A percentile compares a stretch with the other conserved stretches of the same genome.
Evolutionary conservation across 2,797 vertebrate species (phyloP).

Genomic region (Anabacerthia variegaticeps): DNA sequence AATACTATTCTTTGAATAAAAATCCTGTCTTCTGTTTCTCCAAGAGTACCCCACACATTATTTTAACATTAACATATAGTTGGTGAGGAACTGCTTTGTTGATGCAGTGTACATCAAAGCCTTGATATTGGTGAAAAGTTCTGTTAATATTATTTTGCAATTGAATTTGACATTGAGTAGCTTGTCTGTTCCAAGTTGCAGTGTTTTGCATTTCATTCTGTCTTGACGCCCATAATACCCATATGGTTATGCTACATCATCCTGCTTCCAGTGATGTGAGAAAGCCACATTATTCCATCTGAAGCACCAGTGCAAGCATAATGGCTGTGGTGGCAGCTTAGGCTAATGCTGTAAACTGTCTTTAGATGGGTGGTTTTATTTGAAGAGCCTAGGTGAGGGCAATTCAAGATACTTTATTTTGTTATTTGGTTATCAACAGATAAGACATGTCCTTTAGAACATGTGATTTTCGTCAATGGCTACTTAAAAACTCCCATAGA

Average conservation of each 20-base stretch:
- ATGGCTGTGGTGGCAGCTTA: slow-evolving; percentile 15
- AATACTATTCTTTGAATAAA: not conserved
- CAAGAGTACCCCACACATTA: not conserved
- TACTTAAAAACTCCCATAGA: not conserved
- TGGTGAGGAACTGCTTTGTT: not conserved
- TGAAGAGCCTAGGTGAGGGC: slow-evolving; percentile 4
- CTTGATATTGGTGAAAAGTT: not conserved
- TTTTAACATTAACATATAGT: not conserved
- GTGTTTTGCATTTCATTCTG: slow-evolving; percentile 64
- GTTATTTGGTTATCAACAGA: slow-evolving; percentile 21
- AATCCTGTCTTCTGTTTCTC: not conserved
- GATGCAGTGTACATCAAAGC: not conserved
- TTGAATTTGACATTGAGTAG: slow-evolving; percentile 33
- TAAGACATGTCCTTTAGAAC: not conserved
- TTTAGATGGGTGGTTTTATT: slow-evolving; percentile 10
- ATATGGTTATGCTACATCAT: slow-evolving; percentile 52
- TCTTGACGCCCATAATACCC: slow-evolving; percentile 36
- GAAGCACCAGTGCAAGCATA: slow-evolving; percentile 44
- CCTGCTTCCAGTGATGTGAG: slow-evolving; percentile 62
- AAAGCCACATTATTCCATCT: slow-evolving; percentile 61
- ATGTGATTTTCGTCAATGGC: not conserved
- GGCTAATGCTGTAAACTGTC: not conserved
- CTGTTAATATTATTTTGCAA: not conserved
- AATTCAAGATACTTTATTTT: not conserved
- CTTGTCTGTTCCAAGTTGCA: slow-evolving; percentile 50